A percentile compares a stretch with the other conserved stretches of the same genome.
Conservation (phyloP, 2,888 invertebrate species). For the Hoplodrina blanda region DNA sequence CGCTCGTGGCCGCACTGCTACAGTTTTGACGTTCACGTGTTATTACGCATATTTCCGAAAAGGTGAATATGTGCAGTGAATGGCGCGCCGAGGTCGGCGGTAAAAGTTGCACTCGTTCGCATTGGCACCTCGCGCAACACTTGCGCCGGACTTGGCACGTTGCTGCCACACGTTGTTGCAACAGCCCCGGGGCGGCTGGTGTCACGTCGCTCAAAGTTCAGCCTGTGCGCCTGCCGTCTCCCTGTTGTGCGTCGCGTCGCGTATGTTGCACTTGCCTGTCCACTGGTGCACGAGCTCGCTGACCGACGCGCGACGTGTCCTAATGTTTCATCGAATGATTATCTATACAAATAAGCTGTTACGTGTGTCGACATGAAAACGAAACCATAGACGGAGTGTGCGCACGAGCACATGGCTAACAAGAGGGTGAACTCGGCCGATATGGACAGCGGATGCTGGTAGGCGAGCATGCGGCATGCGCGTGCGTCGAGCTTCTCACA, state of each 20-base stretch:
- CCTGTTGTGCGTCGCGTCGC: too few relatives aligned
- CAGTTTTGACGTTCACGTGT: constrained; percentile 16
- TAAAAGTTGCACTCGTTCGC: constrained; percentile 66
- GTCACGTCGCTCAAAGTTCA: neutral
- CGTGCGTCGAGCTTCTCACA: neutral
- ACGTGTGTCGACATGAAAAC: constrained; percentile 12
- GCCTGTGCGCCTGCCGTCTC: too few relatives aligned
- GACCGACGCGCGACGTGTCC: neutral
- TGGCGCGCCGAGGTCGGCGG: constrained; percentile 51
- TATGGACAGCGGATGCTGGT: too few relatives aligned
- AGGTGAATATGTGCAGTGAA: constrained; percentile 21
- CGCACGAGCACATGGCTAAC: too few relatives aligned
- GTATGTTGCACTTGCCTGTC: neutral
- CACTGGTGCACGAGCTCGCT: constrained; percentile 7
- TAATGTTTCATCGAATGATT: constrained; percentile 15
- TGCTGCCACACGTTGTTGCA: neutral
- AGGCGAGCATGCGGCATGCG: neutral
- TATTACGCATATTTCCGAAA: constrained; percentile 41
- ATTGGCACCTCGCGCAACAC: constrained; percentile 43
- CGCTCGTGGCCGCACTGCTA: constrained; percentile 1
- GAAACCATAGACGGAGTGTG: neutral
- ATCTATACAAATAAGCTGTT: neutral
- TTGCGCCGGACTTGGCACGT: neutral
- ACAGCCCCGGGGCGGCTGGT: neutral
- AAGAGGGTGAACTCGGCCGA: neutral